phyloP scores from a whole-genome alignment of 2,113 vertebrate species.

The Rissa tridactyla region DNA sequence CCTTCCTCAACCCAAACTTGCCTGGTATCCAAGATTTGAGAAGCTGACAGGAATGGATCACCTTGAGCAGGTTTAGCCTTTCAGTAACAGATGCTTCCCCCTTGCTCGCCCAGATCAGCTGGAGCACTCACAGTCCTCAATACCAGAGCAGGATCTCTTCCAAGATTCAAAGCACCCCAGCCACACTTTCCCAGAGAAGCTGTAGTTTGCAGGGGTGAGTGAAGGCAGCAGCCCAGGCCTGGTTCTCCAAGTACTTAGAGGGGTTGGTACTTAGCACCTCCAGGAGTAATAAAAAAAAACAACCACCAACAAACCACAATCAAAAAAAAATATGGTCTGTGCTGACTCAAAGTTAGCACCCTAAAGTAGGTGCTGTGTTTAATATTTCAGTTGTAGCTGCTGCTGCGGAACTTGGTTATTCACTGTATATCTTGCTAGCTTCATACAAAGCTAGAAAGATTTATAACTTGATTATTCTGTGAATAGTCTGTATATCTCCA shows the following conservation, averaged over 20 bases:
- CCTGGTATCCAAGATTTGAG: not conserved
- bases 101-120: not conserved
- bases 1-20: not conserved
- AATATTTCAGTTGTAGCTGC: not conserved
- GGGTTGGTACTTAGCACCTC: not conserved
- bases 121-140: not conserved
- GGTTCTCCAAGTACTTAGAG: not conserved
- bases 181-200: not conserved
- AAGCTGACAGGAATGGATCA: not conserved
- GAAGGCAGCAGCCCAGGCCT: not conserved
- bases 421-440: conserved; percentile 16
- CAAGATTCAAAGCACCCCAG: not conserved
- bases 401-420: not conserved
- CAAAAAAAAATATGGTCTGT: not conserved
- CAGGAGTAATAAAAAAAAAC: not conserved
- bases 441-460: conserved; percentile 24
- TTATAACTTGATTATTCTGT: conserved; percentile 54
- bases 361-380: not conserved
- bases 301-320: not conserved
- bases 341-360: not conserved
- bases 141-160: not conserved
- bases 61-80: not conserved
- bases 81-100: not conserved
- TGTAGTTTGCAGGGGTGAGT: not conserved
- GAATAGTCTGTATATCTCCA: conserved; percentile 40